These are phyloP conservation scores for Nebria brevicollis DNA, from an alignment of 2,888 invertebrate species.

Conservation along the genomic window DNA sequence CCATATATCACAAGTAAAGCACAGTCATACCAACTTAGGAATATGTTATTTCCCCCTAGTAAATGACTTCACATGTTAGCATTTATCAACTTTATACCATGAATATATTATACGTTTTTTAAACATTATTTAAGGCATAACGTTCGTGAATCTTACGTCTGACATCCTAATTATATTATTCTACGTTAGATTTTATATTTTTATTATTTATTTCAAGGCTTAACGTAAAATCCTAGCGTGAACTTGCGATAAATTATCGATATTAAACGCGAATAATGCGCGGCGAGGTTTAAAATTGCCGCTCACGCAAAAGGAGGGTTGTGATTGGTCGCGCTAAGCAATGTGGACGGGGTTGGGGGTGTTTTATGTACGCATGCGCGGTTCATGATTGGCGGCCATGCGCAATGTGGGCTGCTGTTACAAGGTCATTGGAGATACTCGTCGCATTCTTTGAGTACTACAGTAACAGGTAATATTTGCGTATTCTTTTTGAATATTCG, in stretches of 20 bases:
- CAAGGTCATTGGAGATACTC: conserved; percentile 81
- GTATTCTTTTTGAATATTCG: too few relatives aligned
- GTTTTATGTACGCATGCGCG: conserved; percentile 32
- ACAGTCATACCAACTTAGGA: background rate
- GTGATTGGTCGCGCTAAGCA: conserved; percentile 4
- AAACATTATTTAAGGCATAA: background rate
- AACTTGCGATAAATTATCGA: background rate
- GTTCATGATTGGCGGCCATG: conserved; percentile 59
- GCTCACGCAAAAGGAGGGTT: background rate
- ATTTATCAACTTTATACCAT: background rate
- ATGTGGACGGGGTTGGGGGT: conserved; percentile 20
- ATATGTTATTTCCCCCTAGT: background rate
- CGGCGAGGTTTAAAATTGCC: background rate
- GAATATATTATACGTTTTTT: background rate
- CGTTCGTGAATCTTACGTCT: background rate
- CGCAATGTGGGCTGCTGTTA: conserved; percentile 84
- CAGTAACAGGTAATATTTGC: conserved; percentile 72
- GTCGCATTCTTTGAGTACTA: conserved; percentile 87
- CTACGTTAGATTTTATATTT: background rate
- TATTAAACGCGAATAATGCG: background rate
- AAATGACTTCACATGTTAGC: background rate
- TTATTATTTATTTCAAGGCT: too few relatives aligned
- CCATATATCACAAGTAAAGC: background rate
- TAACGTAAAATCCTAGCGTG: background rate
- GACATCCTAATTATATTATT: background rate